phyloP scores from a whole-genome alignment of 2,888 invertebrate genomes.

The Thyatira batis region DNA sequence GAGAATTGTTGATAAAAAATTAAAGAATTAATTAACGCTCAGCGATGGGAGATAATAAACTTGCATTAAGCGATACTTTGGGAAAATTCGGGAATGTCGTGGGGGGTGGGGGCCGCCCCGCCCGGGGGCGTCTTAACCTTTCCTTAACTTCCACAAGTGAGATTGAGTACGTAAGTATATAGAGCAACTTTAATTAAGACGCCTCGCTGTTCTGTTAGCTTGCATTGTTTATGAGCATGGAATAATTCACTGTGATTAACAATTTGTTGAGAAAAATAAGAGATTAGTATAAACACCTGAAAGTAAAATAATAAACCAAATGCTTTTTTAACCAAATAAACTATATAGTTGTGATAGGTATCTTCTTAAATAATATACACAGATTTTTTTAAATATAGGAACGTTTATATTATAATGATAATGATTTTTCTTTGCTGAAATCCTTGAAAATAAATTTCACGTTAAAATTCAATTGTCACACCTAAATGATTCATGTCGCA shows the following conservation, averaged over 20 bases:
- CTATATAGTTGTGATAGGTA: too few relatives aligned
- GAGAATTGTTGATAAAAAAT: conserved; percentile 25
- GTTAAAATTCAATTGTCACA: conserved; percentile 34
- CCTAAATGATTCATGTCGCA: conserved; percentile 41
- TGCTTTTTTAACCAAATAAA: too few relatives aligned
- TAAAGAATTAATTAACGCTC: conserved; percentile 71
- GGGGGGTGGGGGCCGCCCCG: conserved; percentile 25
- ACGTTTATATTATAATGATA: too few relatives aligned
- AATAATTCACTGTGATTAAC: conserved; percentile 61
- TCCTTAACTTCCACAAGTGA: conserved; percentile 77
- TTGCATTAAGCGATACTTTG: conserved; percentile 78
- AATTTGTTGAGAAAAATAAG: conserved; percentile 33
- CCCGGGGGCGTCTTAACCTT: conserved; percentile 65
- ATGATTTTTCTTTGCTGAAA: too few relatives aligned
- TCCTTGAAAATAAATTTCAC: not conserved
- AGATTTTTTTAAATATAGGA: too few relatives aligned
- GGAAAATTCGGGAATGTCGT: conserved; percentile 70
- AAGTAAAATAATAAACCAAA: too few relatives aligned
- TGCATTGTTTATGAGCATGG: conserved; percentile 73
- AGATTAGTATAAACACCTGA: not conserved
- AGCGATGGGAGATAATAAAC: conserved; percentile 75
- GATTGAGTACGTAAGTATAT: conserved; percentile 77
- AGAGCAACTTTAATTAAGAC: conserved; percentile 77
- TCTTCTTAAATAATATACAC: too few relatives aligned
- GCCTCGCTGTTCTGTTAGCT: conserved; percentile 62